phyloP scores from a whole-genome alignment of 2,888 invertebrate genomes.

The Plagodis dolabraria region DNA sequence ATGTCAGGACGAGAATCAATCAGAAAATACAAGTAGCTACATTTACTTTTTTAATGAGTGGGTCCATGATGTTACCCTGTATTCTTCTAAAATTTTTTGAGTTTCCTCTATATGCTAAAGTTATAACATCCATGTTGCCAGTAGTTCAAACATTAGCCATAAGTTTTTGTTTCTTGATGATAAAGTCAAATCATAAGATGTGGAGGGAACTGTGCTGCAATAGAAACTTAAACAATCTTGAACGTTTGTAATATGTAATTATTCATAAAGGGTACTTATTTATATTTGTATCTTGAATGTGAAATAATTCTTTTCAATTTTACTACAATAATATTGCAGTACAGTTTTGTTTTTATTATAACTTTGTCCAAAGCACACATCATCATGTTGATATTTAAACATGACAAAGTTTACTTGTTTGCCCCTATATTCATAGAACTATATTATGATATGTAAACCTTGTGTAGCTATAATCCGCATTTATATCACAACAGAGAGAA shows the following conservation, averaged over 20 bases:
- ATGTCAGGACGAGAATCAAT: not conserved
- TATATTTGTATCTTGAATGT: too few relatives aligned
- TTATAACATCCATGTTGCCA: not conserved
- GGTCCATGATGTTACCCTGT: conserved; percentile 18
- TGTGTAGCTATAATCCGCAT: too few relatives aligned
- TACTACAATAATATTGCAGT: too few relatives aligned
- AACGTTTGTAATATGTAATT: not conserved
- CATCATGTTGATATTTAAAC: too few relatives aligned
- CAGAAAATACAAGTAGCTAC: conserved; percentile 17
- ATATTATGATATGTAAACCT: too few relatives aligned
- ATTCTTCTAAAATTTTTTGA: conserved; percentile 2
- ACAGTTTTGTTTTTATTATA: too few relatives aligned
- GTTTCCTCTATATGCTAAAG: not conserved
- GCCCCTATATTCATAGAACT: too few relatives aligned
- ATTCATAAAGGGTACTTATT: too few relatives aligned
- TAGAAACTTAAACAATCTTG: not conserved
- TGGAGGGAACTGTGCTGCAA: conserved; percentile 13
- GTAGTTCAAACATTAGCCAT: conserved; percentile 13
- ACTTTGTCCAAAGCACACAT: too few relatives aligned
- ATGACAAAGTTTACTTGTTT: too few relatives aligned
- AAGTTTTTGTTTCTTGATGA: conserved; percentile 16
- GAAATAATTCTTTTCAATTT: too few relatives aligned
- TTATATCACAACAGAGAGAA: too few relatives aligned
- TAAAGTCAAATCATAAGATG: conserved; percentile 19
- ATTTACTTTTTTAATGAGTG: conserved; percentile 25